Base-by-base conservation (phyloP, 1,140 invertebrate genomes). In the Chrysomallon squamiferum region DNA sequence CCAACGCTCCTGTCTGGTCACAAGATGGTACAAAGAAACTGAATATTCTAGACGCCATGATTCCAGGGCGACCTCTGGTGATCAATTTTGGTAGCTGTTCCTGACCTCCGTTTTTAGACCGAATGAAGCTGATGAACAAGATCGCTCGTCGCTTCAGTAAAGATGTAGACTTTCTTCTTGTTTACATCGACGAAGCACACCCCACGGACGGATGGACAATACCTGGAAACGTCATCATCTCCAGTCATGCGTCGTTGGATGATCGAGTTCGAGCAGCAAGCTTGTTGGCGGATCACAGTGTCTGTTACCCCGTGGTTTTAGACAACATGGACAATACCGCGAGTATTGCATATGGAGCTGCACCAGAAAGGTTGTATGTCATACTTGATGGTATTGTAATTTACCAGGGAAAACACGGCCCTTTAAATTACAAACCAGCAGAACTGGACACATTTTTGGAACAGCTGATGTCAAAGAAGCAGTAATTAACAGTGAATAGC, bases 111-210 rank as follows among this genome's bases (percentile, higher is more conserved):
- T 79, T 77, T 58, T 66, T 79, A 59, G 71, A 43, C 11, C 71
- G 68, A 56, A 45, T 79, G 0, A 58, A 61, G 50, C 15, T 65
- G 27, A 73, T 79, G 45, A 69, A 65, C 47, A n/a, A 61, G 59
- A 15, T 79, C 15, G 69, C 67, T 41, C 45, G 49, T 15, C 35
- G 72, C 30, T 77, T 70, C 60, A 22, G 30, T 33, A 43, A 66
- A 15, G 41, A 62, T 22, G 68, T 59, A 18, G 77, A 79, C 57
- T 79, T 79, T 59, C 25, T 76, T n/a, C 57, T 68, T 5, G 50
- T 79, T n/a, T 79, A 79, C 57, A 74, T 77, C 25, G 58, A 68
- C 18, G 76, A 78, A 62, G 69, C 72, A 7, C 76, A 78, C 67
- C 69, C 76, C 1, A n/a, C 61, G 3, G 73, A 79, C 29, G 71